Conservation (phyloP, 2,113 vertebrate genomes). For the Otus sunia region DNA sequence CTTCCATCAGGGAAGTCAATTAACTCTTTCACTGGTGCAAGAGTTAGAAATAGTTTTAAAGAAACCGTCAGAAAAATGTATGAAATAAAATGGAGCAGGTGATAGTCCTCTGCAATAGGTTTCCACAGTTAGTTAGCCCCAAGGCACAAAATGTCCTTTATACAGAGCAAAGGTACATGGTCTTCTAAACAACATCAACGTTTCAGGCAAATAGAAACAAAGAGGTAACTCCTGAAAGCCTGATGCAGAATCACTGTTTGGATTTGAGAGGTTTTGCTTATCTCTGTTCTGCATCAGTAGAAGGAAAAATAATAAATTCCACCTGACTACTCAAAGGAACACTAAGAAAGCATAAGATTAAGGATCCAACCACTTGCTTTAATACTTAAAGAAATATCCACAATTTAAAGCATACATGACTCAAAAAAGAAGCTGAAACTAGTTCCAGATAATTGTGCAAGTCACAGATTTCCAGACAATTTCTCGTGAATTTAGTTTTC, state of each 20-base stretch:
- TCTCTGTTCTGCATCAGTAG: background rate
- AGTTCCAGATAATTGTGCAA: background rate
- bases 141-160: background rate
- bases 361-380: background rate
- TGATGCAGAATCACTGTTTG: background rate
- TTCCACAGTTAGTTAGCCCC: background rate
- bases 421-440: background rate
- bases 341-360: background rate
- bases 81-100: background rate
- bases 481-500: background rate
- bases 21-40: constrained; percentile 11
- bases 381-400: background rate
- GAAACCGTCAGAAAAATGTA: background rate
- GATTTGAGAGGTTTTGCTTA: background rate
- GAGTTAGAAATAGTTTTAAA: background rate
- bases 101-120: background rate
- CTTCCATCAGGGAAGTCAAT: background rate
- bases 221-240: background rate
- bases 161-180: background rate
- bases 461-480: background rate
- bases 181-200: background rate
- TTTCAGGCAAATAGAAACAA: constrained; percentile 30
- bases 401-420: background rate
- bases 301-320: constrained; percentile 1
- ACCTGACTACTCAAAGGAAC: background rate